Conservation (phyloP, 2,113 vertebrate species). For the Noctilio leporinus region DNA sequence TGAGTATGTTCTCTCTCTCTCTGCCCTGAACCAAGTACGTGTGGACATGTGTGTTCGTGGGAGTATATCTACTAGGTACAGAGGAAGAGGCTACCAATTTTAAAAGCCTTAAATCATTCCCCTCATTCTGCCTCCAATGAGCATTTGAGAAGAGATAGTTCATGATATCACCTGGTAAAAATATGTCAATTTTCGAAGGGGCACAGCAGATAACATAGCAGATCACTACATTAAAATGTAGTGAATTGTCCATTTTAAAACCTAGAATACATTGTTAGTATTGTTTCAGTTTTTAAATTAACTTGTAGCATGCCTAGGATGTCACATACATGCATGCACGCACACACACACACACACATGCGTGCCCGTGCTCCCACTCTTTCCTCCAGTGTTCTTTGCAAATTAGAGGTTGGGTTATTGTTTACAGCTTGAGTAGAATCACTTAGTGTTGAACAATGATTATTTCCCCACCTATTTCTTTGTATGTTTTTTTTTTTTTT, state of each 20-base stretch:
- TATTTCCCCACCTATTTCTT: background rate
- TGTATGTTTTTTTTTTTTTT: background rate
- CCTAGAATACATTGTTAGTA: background rate
- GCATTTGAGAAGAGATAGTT: background rate
- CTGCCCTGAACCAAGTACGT: background rate
- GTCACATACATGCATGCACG: background rate
- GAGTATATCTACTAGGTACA: background rate
- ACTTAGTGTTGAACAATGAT: background rate
- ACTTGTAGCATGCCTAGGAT: background rate
- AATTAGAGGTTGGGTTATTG: background rate
- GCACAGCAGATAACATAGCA: background rate
- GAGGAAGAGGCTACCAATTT: background rate
- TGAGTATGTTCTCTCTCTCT: background rate
- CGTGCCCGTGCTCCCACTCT: rapidly evolving
- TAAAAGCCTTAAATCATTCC: background rate
- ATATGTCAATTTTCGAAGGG: background rate
- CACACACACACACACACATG: background rate
- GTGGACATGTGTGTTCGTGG: background rate
- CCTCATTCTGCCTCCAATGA: background rate
- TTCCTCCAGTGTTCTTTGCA: background rate
- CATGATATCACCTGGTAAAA: background rate
- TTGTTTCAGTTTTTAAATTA: background rate
- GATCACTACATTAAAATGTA: background rate
- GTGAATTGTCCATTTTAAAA: background rate
- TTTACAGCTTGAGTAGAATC: background rate